Conservation (phyloP, 1,140 invertebrate genomes). For the Mactra quadrangularis region DNA sequence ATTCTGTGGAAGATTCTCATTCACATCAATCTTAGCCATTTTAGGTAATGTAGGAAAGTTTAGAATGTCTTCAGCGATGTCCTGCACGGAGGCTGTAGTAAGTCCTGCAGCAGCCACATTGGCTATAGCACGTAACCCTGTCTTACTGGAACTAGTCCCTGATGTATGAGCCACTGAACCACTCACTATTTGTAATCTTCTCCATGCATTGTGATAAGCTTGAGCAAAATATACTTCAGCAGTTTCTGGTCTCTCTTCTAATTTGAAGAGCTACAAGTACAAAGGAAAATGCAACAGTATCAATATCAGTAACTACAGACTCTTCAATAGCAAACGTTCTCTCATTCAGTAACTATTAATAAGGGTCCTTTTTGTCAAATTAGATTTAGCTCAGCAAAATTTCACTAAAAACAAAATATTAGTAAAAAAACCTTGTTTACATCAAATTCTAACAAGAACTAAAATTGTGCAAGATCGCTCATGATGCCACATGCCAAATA, state of each 20-base stretch:
- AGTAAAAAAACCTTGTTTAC: too few relatives aligned
- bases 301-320: too few relatives aligned
- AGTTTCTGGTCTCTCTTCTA: slow-evolving; percentile 73
- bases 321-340: too few relatives aligned
- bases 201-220: slow-evolving; percentile 68
- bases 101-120: slow-evolving; percentile 78
- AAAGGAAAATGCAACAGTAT: not conserved
- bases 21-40: slow-evolving; percentile 59
- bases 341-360: too few relatives aligned
- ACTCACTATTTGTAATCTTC: slow-evolving; percentile 64
- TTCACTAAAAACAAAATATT: too few relatives aligned
- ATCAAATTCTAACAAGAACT: too few relatives aligned
- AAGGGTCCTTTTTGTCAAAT: too few relatives aligned
- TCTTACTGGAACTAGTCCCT: slow-evolving; percentile 35
- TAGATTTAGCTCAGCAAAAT: too few relatives aligned
- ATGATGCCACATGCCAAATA: too few relatives aligned
- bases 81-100: slow-evolving; percentile 75
- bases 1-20: slow-evolving; percentile 55
- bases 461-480: too few relatives aligned
- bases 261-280: slow-evolving; percentile 71
- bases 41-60: slow-evolving; percentile 68
- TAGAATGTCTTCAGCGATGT: slow-evolving; percentile 77
- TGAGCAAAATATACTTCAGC: slow-evolving; percentile 78
- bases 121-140: slow-evolving; percentile 72
- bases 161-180: slow-evolving; percentile 13